These are phyloP conservation scores for Digitonthophagus gazella DNA, from an alignment of 2,888 invertebrate genomes.

Conservation along the genomic window DNA sequence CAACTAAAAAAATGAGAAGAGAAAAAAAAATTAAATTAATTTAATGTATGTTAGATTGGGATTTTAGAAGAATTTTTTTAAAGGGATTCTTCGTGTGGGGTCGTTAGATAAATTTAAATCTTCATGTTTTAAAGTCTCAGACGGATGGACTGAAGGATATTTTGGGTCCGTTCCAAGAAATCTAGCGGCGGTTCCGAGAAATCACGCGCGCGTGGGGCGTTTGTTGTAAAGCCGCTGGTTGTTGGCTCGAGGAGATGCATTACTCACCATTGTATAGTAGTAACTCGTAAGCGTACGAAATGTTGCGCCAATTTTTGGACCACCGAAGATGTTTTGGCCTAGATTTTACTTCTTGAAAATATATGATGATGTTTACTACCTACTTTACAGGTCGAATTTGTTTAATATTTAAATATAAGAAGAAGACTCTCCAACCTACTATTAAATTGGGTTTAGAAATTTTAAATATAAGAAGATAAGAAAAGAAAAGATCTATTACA, in stretches of 20 bases:
- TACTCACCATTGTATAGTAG: not conserved
- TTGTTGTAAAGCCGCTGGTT: not conserved
- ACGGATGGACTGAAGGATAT: too few relatives aligned
- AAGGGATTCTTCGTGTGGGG: not conserved
- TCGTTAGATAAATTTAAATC: not conserved
- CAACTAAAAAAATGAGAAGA: conserved; percentile 56
- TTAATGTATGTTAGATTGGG: not conserved
- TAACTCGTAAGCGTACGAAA: not conserved
- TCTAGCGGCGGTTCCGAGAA: not conserved
- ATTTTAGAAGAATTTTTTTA: not conserved
- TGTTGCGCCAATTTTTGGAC: not conserved
- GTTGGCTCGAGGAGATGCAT: not conserved
- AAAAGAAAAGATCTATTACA: too few relatives aligned
- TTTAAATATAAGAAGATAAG: too few relatives aligned
- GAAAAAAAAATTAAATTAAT: not conserved
- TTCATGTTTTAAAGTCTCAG: not conserved
- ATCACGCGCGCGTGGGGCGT: not conserved
- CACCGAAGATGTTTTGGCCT: not conserved
- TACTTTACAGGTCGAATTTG: too few relatives aligned
- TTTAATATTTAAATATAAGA: too few relatives aligned
- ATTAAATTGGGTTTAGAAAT: too few relatives aligned
- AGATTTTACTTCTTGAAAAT: not conserved
- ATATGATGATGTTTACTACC: too few relatives aligned
- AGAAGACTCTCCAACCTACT: too few relatives aligned
- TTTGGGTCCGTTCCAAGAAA: not conserved